phyloP scores from a whole-genome alignment of 1,140 invertebrate species.

The Eriosoma lanigerum region DNA sequence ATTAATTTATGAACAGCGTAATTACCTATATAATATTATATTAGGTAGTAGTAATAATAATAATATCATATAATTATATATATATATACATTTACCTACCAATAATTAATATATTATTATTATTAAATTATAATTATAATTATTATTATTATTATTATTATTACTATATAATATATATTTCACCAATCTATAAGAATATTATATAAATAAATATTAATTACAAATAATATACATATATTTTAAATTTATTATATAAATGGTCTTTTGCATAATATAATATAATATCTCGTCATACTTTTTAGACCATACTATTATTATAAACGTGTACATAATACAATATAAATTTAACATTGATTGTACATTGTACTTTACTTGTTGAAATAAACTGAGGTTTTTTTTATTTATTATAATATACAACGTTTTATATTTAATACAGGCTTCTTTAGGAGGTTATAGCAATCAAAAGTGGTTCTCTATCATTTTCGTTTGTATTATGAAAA shows the following conservation, averaged over 20 bases:
- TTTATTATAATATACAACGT: neutral
- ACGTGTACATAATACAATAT: slow-evolving; percentile 1
- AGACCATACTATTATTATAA: neutral
- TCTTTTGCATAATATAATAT: neutral
- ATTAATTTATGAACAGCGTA: slow-evolving; percentile 1
- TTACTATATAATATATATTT: neutral
- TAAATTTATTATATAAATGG: slow-evolving; percentile 4
- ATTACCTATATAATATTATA: no score
- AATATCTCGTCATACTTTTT: slow-evolving; percentile 23
- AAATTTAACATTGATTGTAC: neutral
- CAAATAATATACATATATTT: neutral
- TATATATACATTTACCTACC: no score
- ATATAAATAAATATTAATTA: neutral
- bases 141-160: slow-evolving; percentile 11
- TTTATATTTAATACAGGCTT: no score
- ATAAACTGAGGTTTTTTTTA: slow-evolving; percentile 25
- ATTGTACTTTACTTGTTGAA: slow-evolving; percentile 14
- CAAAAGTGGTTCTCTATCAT: no score
- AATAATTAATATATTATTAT: neutral
- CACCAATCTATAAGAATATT: neutral
- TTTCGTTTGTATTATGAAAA: no score
- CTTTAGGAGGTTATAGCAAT: no score
- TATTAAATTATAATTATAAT: neutral
- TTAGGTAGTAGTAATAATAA: neutral
- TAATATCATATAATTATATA: no score